A percentile compares a stretch with the other conserved stretches of the same genome.
phyloP scores from a whole-genome alignment of 2,888 invertebrate species.

The Leucoptera coffeella region DNA sequence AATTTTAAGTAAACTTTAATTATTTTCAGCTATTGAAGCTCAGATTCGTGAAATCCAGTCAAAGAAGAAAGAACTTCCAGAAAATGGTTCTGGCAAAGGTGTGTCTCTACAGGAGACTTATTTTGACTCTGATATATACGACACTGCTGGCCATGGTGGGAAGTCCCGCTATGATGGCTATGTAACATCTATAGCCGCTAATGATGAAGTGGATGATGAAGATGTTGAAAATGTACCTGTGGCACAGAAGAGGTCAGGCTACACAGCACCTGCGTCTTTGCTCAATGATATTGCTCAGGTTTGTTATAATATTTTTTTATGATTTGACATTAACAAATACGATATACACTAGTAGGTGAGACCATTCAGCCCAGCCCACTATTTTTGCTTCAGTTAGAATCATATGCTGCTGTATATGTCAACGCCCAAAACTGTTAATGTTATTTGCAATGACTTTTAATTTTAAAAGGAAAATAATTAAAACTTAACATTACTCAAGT shows the following conservation, averaged over 20 bases:
- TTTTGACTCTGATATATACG: conserved; percentile 93
- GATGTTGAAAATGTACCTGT: conserved; percentile 75
- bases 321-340: too few species aligned
- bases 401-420: too few species aligned
- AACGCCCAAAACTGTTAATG: too few species aligned
- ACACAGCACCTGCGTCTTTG: conserved; percentile 81
- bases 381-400: too few species aligned
- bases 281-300: conserved; percentile 88
- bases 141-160: conserved; percentile 55
- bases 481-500: too few species aligned
- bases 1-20: not conserved
- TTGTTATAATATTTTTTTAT: too few species aligned
- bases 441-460: too few species aligned
- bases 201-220: conserved; percentile 94
- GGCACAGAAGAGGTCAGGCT: conserved; percentile 67
- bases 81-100: conserved; percentile 63
- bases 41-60: conserved; percentile 88
- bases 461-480: too few species aligned
- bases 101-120: conserved; percentile 84
- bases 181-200: conserved; percentile 92
- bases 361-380: too few species aligned
- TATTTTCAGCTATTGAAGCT: conserved; percentile 80
- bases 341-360: too few species aligned
- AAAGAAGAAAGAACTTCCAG: conserved; percentile 71
- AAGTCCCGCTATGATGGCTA: conserved; percentile 88